Evolutionary conservation across 2,113 vertebrate species (phyloP).

Genomic region (Manacus vitellinus): DNA sequence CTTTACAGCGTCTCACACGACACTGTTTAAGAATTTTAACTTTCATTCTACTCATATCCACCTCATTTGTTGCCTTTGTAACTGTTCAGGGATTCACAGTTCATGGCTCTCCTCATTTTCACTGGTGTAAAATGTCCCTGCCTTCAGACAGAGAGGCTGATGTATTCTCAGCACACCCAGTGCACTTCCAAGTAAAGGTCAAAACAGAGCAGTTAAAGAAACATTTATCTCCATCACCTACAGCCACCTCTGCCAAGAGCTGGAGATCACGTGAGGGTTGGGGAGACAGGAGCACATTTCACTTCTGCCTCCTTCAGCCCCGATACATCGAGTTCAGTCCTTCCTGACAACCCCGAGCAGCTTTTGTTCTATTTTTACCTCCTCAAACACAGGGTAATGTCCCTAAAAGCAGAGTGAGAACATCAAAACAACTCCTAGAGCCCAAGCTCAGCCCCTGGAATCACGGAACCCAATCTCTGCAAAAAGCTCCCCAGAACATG

Average conservation of each 20-base stretch:
- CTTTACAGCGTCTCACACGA: not conserved
- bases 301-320: not conserved
- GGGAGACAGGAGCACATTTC: not conserved
- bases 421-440: constrained; percentile 7
- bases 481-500: not conserved
- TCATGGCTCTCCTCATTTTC: not conserved
- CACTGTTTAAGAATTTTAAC: not conserved
- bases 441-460: not conserved
- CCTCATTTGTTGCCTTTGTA: not conserved
- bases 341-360: not conserved
- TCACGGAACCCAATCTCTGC: not conserved
- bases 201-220: not conserved
- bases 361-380: not conserved
- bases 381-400: not conserved
- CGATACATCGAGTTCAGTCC: not conserved
- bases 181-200: not conserved
- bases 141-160: not conserved
- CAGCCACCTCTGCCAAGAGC: not conserved
- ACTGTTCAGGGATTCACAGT: not conserved
- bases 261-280: not conserved
- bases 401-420: not conserved
- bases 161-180: not conserved
- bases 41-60: not conserved
- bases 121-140: not conserved
- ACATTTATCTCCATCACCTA: not conserved